Conservation (phyloP, 2,888 invertebrate genomes). For the Acleris emargana region DNA sequence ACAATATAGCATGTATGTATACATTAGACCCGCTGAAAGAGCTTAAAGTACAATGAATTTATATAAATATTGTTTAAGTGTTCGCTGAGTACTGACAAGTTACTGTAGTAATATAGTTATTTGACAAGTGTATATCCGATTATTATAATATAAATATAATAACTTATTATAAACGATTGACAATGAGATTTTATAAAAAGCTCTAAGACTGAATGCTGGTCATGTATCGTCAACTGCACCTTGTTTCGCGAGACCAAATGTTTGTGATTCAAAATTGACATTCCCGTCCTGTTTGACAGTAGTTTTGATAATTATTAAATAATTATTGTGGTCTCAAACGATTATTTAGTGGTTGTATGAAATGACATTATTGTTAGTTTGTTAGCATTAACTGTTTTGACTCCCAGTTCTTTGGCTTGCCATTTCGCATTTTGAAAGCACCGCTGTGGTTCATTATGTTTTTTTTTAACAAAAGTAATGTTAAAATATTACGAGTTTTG, state of each 20-base stretch:
- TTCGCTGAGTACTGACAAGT: slow-evolving; percentile 9
- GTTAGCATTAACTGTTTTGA: slow-evolving; percentile 9
- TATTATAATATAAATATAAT: slow-evolving; percentile 19
- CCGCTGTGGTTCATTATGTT: not conserved
- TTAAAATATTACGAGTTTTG: not conserved
- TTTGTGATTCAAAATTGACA: slow-evolving; percentile 70
- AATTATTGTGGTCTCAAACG: slow-evolving; percentile 68
- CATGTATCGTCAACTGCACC: slow-evolving; percentile 32
- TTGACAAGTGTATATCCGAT: slow-evolving; percentile 11
- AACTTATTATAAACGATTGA: slow-evolving; percentile 49
- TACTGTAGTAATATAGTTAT: slow-evolving; percentile 15
- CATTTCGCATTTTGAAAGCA: slow-evolving; percentile 38
- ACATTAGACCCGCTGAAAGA: slow-evolving; percentile 25
- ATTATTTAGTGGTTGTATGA: slow-evolving; percentile 57
- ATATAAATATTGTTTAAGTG: slow-evolving; percentile 43
- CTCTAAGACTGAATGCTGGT: slow-evolving; percentile 56
- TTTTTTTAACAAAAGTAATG: slow-evolving; percentile 12
- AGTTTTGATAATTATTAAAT: slow-evolving; percentile 49
- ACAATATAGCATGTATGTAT: slow-evolving; percentile 12
- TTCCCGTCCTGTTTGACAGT: slow-evolving; percentile 62
- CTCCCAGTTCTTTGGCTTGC: slow-evolving; percentile 38
- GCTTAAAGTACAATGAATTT: slow-evolving; percentile 62
- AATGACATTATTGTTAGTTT: slow-evolving; percentile 59
- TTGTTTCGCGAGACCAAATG: slow-evolving; percentile 35
- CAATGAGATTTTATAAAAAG: slow-evolving; percentile 60